Evolutionary conservation across 1,140 invertebrate species (phyloP), one percentile per base, ranked within the genome.

Genomic region (Eulimnadia texana): DNA sequence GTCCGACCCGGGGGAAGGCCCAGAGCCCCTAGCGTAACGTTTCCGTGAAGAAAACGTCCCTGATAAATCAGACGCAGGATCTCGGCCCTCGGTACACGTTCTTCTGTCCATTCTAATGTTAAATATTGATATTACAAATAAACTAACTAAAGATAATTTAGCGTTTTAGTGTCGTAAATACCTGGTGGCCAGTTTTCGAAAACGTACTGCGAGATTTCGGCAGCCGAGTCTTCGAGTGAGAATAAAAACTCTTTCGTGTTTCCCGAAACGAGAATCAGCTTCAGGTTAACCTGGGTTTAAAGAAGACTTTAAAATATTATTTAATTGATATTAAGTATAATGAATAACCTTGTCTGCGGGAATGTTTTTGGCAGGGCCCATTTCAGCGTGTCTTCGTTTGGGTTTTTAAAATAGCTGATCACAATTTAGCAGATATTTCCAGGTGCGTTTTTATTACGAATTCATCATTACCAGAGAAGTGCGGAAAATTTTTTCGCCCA

Each of bases 231-330:
- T 71, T 85, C 90, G 53, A 93, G 90, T 72, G 84, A 89, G 79
- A 98, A 99, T 72, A 96, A 80, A 79, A 94, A 98, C 80, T 98
- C 94, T 82, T 96, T 94, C 74, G 93, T 98, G 78, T 97, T 96
- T 64, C 94, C 95, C 74, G 90, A 95, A 70, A 98, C 94, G 69
- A 98, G 82, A 70, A 98, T 98, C 72, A 99, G 81, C 70, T 91
- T 83, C 71, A 98, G 79, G 77, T 97, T 98, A 72, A 98, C 95
- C 93, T 91, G 28, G 22, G 55, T 58, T 13, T 42, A 3, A 58
- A 58, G 28, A 54, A 1, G 2, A 2, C 27, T 25, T 27, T 13
- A 54, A 13, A 54, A 3, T 54, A 23, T 27, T 54, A 27, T 54
- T 3, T 27, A 25, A 22, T 54, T 27, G 52, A 25, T 54, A 22